phyloP scores from a whole-genome alignment of 2,113 vertebrate species.

The Pelecanus crispus region DNA sequence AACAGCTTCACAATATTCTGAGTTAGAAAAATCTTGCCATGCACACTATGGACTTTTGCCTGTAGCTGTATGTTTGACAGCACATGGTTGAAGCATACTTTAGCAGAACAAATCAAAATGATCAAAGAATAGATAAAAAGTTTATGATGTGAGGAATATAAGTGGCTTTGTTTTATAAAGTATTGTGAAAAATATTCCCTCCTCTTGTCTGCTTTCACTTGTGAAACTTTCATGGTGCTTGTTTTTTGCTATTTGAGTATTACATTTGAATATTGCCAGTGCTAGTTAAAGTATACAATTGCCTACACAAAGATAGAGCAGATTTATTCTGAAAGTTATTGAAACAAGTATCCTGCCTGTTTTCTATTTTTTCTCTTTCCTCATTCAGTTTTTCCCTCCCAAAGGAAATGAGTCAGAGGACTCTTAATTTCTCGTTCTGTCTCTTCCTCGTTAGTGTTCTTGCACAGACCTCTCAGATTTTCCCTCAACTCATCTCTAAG shows the following conservation, averaged over 20 bases:
- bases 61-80: neutral
- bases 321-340: conserved; percentile 3
- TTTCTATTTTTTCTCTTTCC: conserved; percentile 18
- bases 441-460: neutral
- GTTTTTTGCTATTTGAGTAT: neutral
- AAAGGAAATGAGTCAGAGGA: conserved; percentile 44
- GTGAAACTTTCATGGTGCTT: neutral
- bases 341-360: neutral
- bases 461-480: neutral
- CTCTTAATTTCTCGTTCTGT: neutral
- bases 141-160: neutral
- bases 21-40: neutral
- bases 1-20: neutral
- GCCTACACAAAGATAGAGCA: neutral
- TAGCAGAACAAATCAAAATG: neutral
- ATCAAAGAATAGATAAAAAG: neutral
- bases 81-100: neutral
- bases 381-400: neutral
- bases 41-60: neutral
- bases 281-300: neutral
- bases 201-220: neutral
- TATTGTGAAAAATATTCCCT: neutral
- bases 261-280: neutral
- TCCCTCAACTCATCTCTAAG: neutral
- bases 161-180: neutral